Evolutionary conservation across 2,888 invertebrate species (phyloP).

Genomic region (Apodemia zela): DNA sequence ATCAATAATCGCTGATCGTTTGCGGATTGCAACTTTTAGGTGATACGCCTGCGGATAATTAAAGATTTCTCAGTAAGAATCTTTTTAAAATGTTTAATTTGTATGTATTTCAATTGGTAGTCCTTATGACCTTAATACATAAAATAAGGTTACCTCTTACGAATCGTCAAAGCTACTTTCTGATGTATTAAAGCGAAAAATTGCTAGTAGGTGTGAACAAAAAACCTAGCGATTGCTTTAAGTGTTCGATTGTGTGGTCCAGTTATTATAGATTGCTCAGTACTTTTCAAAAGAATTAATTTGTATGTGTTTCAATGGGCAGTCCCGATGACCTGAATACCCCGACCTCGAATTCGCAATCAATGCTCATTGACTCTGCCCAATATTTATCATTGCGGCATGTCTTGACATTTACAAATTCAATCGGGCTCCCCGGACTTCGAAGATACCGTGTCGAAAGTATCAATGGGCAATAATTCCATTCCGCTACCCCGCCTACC

Average conservation of each 20-base stretch:
- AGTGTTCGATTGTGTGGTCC: not conserved
- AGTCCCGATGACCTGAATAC: not conserved
- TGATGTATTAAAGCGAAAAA: too few species aligned
- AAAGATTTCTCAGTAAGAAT: too few species aligned
- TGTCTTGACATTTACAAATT: conserved; percentile 29
- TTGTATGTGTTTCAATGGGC: not conserved
- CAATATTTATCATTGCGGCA: conserved; percentile 14
- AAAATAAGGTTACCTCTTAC: too few species aligned
- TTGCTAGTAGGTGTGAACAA: too few species aligned
- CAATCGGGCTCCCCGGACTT: conserved; percentile 30
- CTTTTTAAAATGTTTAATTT: too few species aligned
- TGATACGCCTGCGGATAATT: too few species aligned
- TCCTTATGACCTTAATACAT: too few species aligned
- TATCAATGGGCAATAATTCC: conserved; percentile 40
- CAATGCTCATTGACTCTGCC: not conserved
- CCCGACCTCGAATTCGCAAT: not conserved
- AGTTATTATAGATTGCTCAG: not conserved
- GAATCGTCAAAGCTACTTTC: too few species aligned
- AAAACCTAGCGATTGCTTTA: too few species aligned
- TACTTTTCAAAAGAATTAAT: not conserved
- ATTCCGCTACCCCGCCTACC: conserved; percentile 19
- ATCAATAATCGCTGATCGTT: too few species aligned
- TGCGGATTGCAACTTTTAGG: too few species aligned
- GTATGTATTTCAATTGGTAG: too few species aligned
- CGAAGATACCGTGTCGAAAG: conserved; percentile 33